Percentiles rank a stretch among this genome's conserved stretches.
Conservation (phyloP, 2,113 vertebrate genomes). For the Crotalus helleri region DNA sequence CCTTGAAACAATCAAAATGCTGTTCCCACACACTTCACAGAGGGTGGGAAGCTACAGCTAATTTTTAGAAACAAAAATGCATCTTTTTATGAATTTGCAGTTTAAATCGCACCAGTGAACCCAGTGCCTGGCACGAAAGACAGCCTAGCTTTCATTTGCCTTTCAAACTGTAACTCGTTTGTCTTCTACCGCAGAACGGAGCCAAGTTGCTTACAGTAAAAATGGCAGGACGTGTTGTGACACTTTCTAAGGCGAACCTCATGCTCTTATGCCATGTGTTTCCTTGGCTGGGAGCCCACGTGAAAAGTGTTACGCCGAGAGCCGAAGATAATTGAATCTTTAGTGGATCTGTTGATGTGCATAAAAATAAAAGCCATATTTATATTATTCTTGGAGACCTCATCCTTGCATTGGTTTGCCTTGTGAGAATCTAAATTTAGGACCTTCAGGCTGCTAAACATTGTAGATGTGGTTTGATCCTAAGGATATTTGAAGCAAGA, state of each 20-base stretch:
- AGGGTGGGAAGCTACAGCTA: slow-evolving; percentile 40
- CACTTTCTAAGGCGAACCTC: neutral
- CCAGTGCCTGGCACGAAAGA: neutral
- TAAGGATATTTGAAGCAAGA: neutral
- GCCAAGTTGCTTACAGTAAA: neutral
- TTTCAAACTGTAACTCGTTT: neutral
- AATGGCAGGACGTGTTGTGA: neutral
- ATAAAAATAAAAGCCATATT: neutral
- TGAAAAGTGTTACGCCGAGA: neutral
- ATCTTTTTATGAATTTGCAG: neutral
- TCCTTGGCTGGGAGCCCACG: neutral
- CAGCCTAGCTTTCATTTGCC: neutral
- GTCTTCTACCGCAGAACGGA: neutral
- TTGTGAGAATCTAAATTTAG: neutral
- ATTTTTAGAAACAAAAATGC: slow-evolving; percentile 48
- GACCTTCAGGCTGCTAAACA: neutral
- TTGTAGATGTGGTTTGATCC: neutral
- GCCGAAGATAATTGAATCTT: neutral
- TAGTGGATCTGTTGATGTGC: neutral
- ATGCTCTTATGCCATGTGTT: neutral
- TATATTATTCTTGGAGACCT: neutral
- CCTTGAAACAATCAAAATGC: slow-evolving; percentile 62
- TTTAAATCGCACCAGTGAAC: neutral
- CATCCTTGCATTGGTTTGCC: neutral
- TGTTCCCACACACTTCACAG: slow-evolving; percentile 49